Base-by-base conservation (phyloP, 2,797 vertebrate species). In the Poeciliopsis paucimaculata region DNA sequence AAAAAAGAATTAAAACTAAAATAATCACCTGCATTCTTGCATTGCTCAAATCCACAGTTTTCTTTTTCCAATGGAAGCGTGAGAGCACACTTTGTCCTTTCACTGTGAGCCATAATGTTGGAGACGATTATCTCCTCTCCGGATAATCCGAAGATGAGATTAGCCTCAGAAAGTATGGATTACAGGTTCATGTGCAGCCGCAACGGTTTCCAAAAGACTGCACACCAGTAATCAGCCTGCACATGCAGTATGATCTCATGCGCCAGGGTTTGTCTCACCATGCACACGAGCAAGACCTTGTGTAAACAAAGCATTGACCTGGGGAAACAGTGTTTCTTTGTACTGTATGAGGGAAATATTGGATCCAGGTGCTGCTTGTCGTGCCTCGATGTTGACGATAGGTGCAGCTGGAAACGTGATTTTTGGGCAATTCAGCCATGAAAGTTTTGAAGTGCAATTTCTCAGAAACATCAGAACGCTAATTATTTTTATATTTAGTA, bases 111-210 rank as follows among this genome's bases (percentile, higher is more conserved):
- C 72, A 53, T 45, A 49, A 47, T 77, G 45, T 53, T 39, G 51
- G 82, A 83, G 78, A 79, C 85, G 86, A 87, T 90, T 76, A 87
- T 53, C 81, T 0, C 16, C 83, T 78, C 57, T 86, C 73, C 16
- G 73, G 78, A 84, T 92, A 89, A 92, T 92, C 89, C 70, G 36
- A 77, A 86, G 12, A 91, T 79, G 47, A 91, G 91, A 90, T 94
- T 93, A 93, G 66, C 76, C 47, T 81, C 83, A 87, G 55, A 43
- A 75, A 75, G 81, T 84, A 75, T 85, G 83, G 91, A 88, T 93
- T 93, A 89, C 45, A 57, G 77, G 79, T 57, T 77, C 28, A n/a
- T 73, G 78, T 89, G 77, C 73, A 80, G 62, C 83, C 78, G 66
- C 72, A 77, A 73, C 73, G 31, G 80, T 77, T 82, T 90, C 90